Evolutionary conservation across 2,113 vertebrate species (phyloP), one percentile per base, ranked within the genome.

Genomic region (Aix galericulata): DNA sequence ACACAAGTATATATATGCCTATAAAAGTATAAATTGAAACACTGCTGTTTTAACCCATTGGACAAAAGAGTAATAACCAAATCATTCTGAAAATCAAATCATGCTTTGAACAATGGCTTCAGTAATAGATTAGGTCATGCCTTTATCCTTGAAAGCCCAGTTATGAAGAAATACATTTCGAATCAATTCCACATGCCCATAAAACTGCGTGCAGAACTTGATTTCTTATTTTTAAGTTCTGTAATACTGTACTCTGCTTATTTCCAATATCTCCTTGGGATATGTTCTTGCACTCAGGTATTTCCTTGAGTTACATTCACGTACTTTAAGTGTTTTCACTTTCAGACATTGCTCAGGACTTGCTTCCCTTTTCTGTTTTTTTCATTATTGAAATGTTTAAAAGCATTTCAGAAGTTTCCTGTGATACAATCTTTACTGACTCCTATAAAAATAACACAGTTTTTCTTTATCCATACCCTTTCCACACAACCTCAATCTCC

Each of bases 361-460:
- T 93, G 68, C 40, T 69, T 91, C 40, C 36, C 32, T 91, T 80
- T 66, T 88, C 91, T 95, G 85, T 0, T 95, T 83, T 83, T 81
- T 86, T 72, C 91, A 95, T 96, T 88, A 95, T 1, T 60, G 38
- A 74, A 86, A 53, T 36, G 38, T 71, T 96, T 77, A 86, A 89
- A 89, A 90, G 34, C 64, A 93, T 82, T 91, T 82, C 74, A 89
- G 74, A 91, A 80, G 44, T 88, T 94, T 95, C 56, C 89, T 63
- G 56, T 77, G 79, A 83, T 77, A 74, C 31, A 83, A 52, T 46
- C 52, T 86, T 94, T 88, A 86, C 67, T n/a, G 55, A 11, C 42
- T 82, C 8, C 63, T 63, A 74, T 78, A 86, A 94, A 95, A 88
- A 91, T 8, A 87, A 53, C 42, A 69, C 22, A 46, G 48, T 2